phyloP scores from a whole-genome alignment of 1,140 invertebrate species.

The Conus betulinus region DNA sequence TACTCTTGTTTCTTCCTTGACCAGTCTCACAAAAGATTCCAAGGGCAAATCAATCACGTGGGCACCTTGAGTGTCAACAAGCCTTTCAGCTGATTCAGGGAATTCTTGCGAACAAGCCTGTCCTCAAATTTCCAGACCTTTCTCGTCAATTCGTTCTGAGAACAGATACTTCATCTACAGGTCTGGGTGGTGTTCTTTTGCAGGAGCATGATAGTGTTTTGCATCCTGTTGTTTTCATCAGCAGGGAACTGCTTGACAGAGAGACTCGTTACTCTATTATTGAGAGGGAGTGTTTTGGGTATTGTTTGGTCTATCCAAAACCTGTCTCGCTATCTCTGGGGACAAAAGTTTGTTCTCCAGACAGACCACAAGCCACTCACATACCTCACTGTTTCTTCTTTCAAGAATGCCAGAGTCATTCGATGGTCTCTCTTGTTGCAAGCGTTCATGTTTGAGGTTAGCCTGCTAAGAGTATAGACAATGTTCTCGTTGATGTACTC shows the following conservation, averaged over 20 bases:
- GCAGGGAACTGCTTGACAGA: neutral
- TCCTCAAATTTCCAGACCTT: neutral
- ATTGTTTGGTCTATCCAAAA: neutral
- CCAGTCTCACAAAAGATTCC: neutral
- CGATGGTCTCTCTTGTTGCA: neutral
- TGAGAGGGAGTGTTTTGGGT: neutral
- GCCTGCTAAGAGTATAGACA: neutral
- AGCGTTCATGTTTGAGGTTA: neutral
- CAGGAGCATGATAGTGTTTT: neutral
- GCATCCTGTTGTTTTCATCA: neutral
- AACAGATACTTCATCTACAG: neutral
- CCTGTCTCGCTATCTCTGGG: neutral
- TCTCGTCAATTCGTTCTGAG: neutral
- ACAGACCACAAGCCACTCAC: constrained; percentile 10
- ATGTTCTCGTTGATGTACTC: neutral
- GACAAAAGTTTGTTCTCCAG: neutral
- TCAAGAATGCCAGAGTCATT: neutral
- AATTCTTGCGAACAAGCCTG: neutral
- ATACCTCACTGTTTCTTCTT: neutral
- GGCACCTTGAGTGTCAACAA: neutral
- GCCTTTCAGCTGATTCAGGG: neutral
- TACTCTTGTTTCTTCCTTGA: neutral
- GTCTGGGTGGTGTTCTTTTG: neutral
- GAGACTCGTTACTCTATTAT: neutral
- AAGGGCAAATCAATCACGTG: neutral